Conservation (phyloP, 2,797 vertebrate genomes). For the Sebastes nivosus region DNA sequence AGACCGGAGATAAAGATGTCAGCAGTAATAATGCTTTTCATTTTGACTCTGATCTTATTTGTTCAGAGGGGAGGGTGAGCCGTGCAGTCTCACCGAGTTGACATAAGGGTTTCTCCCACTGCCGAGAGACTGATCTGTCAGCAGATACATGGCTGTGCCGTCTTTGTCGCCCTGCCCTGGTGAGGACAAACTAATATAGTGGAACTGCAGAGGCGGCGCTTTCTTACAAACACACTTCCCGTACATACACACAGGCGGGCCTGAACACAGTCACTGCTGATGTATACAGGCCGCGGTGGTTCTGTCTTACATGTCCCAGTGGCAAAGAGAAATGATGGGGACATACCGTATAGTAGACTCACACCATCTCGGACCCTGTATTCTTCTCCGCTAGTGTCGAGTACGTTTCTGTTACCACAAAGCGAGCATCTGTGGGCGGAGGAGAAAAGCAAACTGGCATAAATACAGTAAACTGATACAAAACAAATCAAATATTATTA, state of each 20-base stretch:
- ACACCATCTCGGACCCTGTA: not conserved
- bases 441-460: not conserved
- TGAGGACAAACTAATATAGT: constrained; percentile 65
- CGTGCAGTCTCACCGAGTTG: constrained; percentile 48
- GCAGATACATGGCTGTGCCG: constrained; percentile 51
- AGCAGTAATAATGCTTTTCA: constrained; percentile 78
- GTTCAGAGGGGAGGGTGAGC: constrained; percentile 63
- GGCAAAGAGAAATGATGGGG: constrained; percentile 26
- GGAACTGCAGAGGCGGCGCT: constrained; percentile 63
- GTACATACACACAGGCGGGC: constrained; percentile 7
- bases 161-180: constrained; percentile 49
- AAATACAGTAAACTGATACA: not conserved
- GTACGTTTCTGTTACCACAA: not conserved
- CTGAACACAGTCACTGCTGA: not conserved
- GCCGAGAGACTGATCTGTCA: constrained; percentile 70
- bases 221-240: constrained; percentile 35
- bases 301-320: not conserved
- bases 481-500: not conserved
- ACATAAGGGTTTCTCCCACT: constrained; percentile 58
- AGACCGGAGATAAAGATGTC: constrained; percentile 74
- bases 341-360: constrained; percentile 4
- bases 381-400: constrained; percentile 7
- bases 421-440: not conserved
- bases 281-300: constrained; percentile 5
- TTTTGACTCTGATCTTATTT: constrained; percentile 79